A percentile compares a stretch with the other conserved stretches of the same genome.
phyloP scores from a whole-genome alignment of 2,113 vertebrate species.

The Rhinogobius similis region DNA sequence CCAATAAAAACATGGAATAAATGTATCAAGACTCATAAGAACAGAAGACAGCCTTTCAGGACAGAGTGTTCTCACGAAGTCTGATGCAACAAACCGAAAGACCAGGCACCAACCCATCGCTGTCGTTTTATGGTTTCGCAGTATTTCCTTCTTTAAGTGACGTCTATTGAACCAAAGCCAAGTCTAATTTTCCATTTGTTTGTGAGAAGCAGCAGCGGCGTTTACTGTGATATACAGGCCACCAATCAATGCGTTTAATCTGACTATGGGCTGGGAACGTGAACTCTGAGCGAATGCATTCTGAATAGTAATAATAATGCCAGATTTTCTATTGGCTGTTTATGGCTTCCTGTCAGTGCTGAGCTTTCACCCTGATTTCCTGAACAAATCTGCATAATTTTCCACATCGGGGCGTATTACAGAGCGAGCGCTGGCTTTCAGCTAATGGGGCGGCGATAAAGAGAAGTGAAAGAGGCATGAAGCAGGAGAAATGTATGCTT shows the following conservation, averaged over 20 bases:
- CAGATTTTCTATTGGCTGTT: conserved; percentile 29
- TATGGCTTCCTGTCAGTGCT: conserved; percentile 37
- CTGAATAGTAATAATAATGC: conserved; percentile 30
- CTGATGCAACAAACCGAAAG: background rate
- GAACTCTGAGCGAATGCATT: conserved; percentile 41
- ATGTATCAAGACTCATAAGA: background rate
- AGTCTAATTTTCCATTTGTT: conserved; percentile 1
- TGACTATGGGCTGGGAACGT: conserved; percentile 31
- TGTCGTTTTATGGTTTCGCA: background rate
- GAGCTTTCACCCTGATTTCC: conserved; percentile 40
- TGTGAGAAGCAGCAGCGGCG: conserved; percentile 12
- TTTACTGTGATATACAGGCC: conserved; percentile 40
- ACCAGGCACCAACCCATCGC: background rate
- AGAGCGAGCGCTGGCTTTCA: conserved; percentile 26
- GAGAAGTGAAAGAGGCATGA: conserved; percentile 14
- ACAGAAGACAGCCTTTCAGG: background rate
- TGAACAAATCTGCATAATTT: conserved; percentile 36
- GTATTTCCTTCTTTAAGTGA: conserved; percentile 8
- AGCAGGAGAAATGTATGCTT: background rate
- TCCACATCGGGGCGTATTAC: conserved; percentile 15
- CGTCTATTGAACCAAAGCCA: conserved; percentile 4
- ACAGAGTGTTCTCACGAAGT: background rate
- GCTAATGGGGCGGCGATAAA: conserved; percentile 20
- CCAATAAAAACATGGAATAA: background rate
- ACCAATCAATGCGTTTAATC: conserved; percentile 58